Evolutionary conservation across 2,113 vertebrate species (phyloP), one percentile per base, ranked within the genome.

Genomic region (Nanger granti): DNA sequence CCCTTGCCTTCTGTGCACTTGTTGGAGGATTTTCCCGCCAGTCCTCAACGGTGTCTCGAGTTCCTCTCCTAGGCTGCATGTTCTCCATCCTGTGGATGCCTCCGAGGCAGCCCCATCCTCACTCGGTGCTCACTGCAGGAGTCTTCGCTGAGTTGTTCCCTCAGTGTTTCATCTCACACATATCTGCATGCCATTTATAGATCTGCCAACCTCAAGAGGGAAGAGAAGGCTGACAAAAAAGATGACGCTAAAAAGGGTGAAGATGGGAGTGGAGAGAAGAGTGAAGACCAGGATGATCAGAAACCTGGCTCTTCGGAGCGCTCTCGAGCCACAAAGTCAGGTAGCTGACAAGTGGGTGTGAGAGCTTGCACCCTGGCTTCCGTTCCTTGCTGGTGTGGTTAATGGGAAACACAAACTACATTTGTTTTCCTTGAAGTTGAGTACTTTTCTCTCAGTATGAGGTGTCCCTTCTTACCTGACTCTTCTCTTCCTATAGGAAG

Each of bases 171-270:
- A 34, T 57, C 57, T 94, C 12, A 97, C 29, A 3, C 5, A 8
- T 20, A 20, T 66, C 49, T 11, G 10, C 15, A 5, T 47, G 3
- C 55, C 15, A 4, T 96, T 91, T 94, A 0, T 73, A 99, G 99
- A 83, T 97, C 98, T 91, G 57, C 98, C 2, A 98, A 98, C 87
- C 37, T 96, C 94, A 99, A 98, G 96, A 99, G 99, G 34, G 99
- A 99, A 24, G 99, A 99, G 37, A 99, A 99, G 96, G 73, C 98
- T 3, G 99, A 99, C 66, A 99, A 98, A 17, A 99, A 98, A 97
- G 99, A 99, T 3, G 99, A 99, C 49, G 3, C 97, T 41, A 99
- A 98, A 97, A 99, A 98, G 96, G 64, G 96, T 47, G 99, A 99
- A 90, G 99, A 99, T 8, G 98, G 97, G 90, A 98, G 98, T 64